A percentile compares a stretch with the other conserved stretches of the same genome.
Conservation (phyloP, 1,140 invertebrate genomes). For the Doryteuthis pealeii region DNA sequence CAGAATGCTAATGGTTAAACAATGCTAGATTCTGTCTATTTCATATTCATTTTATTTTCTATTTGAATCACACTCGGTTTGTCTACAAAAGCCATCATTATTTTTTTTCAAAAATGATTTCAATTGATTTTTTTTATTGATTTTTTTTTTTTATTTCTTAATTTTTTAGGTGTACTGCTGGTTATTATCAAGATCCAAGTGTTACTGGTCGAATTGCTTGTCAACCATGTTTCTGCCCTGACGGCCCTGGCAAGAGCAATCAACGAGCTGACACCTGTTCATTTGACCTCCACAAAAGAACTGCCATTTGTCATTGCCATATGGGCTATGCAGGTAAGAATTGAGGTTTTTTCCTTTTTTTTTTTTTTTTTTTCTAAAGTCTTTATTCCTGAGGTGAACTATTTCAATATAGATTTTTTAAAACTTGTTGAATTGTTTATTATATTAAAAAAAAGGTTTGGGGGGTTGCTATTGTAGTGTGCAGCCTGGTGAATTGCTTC, state of each 20-base stretch:
- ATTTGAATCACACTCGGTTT: too few relatives aligned
- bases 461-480: too few relatives aligned
- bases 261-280: slow-evolving; percentile 88
- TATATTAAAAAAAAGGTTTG: too few relatives aligned
- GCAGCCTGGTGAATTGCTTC: too few relatives aligned
- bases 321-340: slow-evolving; percentile 76
- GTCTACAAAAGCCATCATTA: too few relatives aligned
- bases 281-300: slow-evolving; percentile 80
- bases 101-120: too few relatives aligned
- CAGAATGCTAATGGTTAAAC: too few relatives aligned
- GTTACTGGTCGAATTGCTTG: slow-evolving; percentile 88
- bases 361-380: slow-evolving; percentile 17
- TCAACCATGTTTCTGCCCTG: slow-evolving; percentile 91
- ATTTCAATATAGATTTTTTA: background rate
- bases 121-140: too few relatives aligned
- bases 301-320: slow-evolving; percentile 91
- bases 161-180: slow-evolving; percentile 75
- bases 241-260: slow-evolving; percentile 75
- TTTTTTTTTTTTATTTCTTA: too few relatives aligned
- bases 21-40: too few relatives aligned
- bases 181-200: slow-evolving; percentile 93
- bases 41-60: too few relatives aligned
- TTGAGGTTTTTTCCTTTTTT: too few relatives aligned
- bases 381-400: background rate
- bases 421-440: background rate